Conservation (phyloP, 2,797 vertebrate species). For the Glyptemys insculpta region DNA sequence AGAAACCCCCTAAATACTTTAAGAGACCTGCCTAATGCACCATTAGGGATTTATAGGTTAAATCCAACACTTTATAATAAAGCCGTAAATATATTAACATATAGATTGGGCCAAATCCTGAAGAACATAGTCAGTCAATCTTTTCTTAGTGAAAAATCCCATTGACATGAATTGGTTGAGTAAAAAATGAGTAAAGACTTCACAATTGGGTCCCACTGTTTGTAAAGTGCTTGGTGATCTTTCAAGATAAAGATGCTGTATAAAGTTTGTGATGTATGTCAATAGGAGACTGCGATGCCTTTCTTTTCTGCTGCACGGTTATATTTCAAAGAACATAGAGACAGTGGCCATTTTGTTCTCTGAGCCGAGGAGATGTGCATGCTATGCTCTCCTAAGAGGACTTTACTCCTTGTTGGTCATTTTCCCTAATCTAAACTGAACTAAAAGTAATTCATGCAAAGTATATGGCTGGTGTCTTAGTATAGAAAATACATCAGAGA, state of each 20-base stretch:
- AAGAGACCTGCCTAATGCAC: neutral
- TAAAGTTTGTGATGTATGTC: neutral
- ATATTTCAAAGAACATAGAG: neutral
- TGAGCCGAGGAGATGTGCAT: neutral
- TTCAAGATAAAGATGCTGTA: neutral
- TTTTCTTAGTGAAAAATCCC: neutral
- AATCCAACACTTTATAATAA: neutral
- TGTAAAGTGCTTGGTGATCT: neutral
- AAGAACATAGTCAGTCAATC: neutral
- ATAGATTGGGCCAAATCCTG: neutral
- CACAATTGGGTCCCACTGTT: neutral
- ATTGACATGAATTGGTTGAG: neutral
- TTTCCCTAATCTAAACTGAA: neutral
- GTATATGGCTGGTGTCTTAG: neutral
- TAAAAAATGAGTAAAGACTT: neutral
- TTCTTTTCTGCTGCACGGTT: neutral
- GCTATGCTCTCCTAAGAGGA: neutral
- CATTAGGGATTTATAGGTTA: neutral
- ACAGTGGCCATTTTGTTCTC: neutral
- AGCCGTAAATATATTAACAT: neutral
- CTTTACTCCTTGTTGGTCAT: neutral
- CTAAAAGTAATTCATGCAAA: neutral
- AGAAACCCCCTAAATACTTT: neutral
- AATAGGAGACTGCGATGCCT: neutral
- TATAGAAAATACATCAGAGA: neutral